Evolutionary conservation across 2,113 vertebrate genomes (phyloP).

Genomic region (Nothoprocta pentlandii): DNA sequence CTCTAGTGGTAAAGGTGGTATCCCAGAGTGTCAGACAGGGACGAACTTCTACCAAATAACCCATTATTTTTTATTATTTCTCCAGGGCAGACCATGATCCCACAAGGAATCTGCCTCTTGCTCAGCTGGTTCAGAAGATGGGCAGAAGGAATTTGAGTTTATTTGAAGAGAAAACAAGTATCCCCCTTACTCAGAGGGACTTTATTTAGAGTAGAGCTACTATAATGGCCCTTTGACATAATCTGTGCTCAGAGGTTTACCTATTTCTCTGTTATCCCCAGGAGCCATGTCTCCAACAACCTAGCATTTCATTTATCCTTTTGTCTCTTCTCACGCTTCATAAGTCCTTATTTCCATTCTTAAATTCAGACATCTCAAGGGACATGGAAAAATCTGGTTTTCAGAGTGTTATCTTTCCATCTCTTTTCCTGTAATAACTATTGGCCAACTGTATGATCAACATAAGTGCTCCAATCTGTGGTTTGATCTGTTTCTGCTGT

Average conservation of each 20-base stretch:
- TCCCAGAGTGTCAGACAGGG: background rate
- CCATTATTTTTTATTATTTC: background rate
- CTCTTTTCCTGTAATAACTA: background rate
- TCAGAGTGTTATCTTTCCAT: background rate
- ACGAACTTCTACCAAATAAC: background rate
- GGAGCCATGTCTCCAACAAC: background rate
- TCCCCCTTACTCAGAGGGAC: background rate
- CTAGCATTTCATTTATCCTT: background rate
- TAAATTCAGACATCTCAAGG: background rate
- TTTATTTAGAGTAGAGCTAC: background rate
- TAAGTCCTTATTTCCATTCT: background rate
- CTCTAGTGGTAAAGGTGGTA: background rate
- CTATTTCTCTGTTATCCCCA: background rate
- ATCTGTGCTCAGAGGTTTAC: background rate
- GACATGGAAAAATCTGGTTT: background rate
- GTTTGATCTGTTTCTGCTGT: constrained; percentile 17
- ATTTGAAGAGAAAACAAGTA: background rate
- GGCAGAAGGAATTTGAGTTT: accelerated
- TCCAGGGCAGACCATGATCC: background rate
- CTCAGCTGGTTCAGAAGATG: background rate
- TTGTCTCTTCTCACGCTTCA: background rate
- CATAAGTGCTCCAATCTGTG: background rate
- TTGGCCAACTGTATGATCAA: background rate
- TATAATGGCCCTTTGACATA: background rate
- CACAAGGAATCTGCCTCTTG: background rate